Evolutionary conservation across 37 sponge, comb jelly and placozoan species (phyloP).

Genomic region (Tethya wilhelma): DNA sequence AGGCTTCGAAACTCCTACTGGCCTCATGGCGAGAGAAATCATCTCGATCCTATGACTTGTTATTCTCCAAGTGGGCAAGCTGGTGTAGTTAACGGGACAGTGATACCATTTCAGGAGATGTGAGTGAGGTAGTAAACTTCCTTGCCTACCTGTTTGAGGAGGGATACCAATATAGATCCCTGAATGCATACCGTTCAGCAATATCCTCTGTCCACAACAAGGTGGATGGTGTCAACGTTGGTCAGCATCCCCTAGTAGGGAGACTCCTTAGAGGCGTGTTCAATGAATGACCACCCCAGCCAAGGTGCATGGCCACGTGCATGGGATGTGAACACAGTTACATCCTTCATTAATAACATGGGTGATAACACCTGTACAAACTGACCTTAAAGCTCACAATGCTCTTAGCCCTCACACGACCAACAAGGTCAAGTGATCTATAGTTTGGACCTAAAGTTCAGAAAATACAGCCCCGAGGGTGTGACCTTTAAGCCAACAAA

Average conservation of each 20-base stretch:
- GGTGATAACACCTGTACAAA: slow-evolving; percentile 28
- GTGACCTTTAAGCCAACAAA: slow-evolving; percentile 17
- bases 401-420: slow-evolving; percentile 33
- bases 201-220: slow-evolving; percentile 49
- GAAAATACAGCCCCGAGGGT: slow-evolving; percentile 29
- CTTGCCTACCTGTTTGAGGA: slow-evolving; percentile 39
- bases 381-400: slow-evolving; percentile 22
- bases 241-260: slow-evolving; percentile 46
- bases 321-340: slow-evolving; percentile 53
- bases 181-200: slow-evolving; percentile 51
- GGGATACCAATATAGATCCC: slow-evolving; percentile 53
- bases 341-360: slow-evolving; percentile 2
- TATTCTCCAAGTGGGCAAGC: slow-evolving; percentile 42
- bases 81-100: slow-evolving; percentile 37
- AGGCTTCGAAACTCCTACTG: slow-evolving; percentile 34
- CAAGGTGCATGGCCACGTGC: slow-evolving; percentile 1
- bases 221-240: slow-evolving; percentile 34
- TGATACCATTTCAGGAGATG: slow-evolving; percentile 55
- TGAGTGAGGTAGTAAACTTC: slow-evolving; percentile 53
- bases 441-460: not conserved
- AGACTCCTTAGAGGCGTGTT: slow-evolving; percentile 38
- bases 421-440: slow-evolving; percentile 43
- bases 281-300: slow-evolving; percentile 31
- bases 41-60: slow-evolving; percentile 22
- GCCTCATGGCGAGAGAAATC: slow-evolving; percentile 51